phyloP scores from a whole-genome alignment of 1,140 invertebrate species.

The Apis dorsata region DNA sequence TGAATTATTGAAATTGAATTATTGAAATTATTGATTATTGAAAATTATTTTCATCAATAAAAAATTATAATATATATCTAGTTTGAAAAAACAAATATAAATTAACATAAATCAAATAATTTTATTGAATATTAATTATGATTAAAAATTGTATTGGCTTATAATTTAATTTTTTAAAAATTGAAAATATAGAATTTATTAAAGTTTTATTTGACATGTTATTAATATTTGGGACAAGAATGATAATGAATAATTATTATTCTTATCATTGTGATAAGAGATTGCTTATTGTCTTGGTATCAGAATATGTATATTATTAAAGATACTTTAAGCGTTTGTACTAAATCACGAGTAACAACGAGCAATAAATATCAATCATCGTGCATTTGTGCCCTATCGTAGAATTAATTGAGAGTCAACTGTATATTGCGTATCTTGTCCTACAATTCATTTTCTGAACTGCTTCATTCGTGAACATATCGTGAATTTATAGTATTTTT shows the following conservation, averaged over 20 bases:
- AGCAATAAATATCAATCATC: conserved; percentile 52
- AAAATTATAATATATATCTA: neutral
- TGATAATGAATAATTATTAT: neutral
- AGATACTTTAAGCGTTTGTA: neutral
- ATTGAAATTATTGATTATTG: neutral
- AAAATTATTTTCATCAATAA: neutral
- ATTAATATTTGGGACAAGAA: neutral
- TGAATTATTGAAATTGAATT: neutral
- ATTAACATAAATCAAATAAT: neutral
- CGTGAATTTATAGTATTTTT: neutral
- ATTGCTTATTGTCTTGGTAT: neutral
- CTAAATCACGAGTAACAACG: neutral
- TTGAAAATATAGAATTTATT: neutral
- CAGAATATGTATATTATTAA: neutral
- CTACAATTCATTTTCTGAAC: conserved; percentile 37
- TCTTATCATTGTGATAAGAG: conserved; percentile 27
- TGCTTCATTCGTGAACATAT: neutral
- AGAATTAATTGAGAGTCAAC: conserved; percentile 46
- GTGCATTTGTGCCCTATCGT: conserved; percentile 38
- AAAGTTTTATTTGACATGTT: neutral
- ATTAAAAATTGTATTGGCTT: neutral
- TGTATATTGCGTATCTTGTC: conserved; percentile 11
- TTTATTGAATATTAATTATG: neutral
- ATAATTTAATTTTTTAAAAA: neutral
- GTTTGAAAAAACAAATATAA: neutral